Base-by-base conservation (phyloP, 2,113 vertebrate genomes). In the Sardina pilchardus region DNA sequence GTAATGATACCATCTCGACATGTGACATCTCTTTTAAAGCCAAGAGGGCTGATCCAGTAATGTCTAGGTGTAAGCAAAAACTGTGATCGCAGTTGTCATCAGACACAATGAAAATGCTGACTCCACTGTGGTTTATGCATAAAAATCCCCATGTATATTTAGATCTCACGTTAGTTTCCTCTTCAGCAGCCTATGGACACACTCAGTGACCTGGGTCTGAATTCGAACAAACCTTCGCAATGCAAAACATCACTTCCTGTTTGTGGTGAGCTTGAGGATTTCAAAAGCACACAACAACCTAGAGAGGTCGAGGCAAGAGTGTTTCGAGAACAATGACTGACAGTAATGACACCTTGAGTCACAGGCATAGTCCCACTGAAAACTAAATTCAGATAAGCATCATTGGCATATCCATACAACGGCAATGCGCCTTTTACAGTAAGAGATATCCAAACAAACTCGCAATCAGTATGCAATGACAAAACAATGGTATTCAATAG, bases 191-290 rank as follows among this genome's bases (percentile, higher is more conserved):
- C 63, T 30, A 75, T 36, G 4, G 67, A 34, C 67, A 34, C 30
- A 14, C 4, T 34, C 1, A 30, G 30, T 36, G 67, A 75, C 10
- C 30, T 14, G 67, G 3, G 30, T 12, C 30, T 75, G 67, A 75
- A 75, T 75, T 17, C 30, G 36, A 34, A 75, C 67, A 75, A 36
- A 75, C 26, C 12, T 36, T 10, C 34, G 14, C 4, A 8, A 17
- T 71, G n/a, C 30, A 14, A 83, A 36, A 42, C 42, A 71, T 8
- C 36, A 82, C 75, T 88, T 87, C 81, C 84, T 90, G 80, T 86
- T 34, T 89, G 39, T 19, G 30, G 50, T 47, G 42, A 71, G 56
- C 47, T 71, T 24, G 59, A 67, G 86, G 48, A 63, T 85, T 78
- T 50, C 82, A 24, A 78, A 14, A 78, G 80, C n/a, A n/a, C n/a